Evolutionary conservation across 2,113 vertebrate species (phyloP).

Genomic region (Emydocephalus ijimae): DNA sequence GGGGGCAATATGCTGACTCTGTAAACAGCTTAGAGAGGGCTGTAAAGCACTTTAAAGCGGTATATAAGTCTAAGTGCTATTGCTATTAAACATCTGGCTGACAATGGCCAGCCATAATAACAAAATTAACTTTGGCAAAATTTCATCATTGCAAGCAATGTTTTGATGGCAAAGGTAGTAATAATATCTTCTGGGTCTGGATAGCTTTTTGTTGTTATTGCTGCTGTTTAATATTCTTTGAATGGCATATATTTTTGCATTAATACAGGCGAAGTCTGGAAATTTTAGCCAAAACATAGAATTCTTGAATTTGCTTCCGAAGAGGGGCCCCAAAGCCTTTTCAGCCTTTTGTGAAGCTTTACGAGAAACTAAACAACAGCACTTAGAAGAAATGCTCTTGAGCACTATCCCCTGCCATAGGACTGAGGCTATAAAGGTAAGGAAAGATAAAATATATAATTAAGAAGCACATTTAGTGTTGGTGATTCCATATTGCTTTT

Average conservation of each 20-base stretch:
- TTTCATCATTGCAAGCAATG: neutral
- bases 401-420: conserved; percentile 35
- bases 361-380: conserved; percentile 83
- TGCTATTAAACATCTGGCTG: neutral
- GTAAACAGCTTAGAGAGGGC: too few relatives aligned
- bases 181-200: neutral
- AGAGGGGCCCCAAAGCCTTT: conserved; percentile 88
- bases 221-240: neutral
- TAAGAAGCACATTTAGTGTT: neutral
- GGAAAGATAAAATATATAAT: neutral
- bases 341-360: conserved; percentile 84
- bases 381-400: conserved; percentile 73
- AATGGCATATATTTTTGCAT: neutral
- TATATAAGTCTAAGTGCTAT: too few relatives aligned
- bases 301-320: conserved; percentile 84
- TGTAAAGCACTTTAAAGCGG: neutral
- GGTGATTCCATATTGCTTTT: neutral
- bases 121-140: neutral
- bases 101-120: neutral
- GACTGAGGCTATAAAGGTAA: conserved; percentile 50
- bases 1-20: too few relatives aligned
- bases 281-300: conserved; percentile 80
- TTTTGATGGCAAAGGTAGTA: neutral
- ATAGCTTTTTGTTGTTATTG: neutral
- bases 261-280: conserved; percentile 73